These are phyloP conservation scores for Regulus satrapa DNA, from an alignment of 2,113 vertebrate genomes.

Conservation along the genomic window DNA sequence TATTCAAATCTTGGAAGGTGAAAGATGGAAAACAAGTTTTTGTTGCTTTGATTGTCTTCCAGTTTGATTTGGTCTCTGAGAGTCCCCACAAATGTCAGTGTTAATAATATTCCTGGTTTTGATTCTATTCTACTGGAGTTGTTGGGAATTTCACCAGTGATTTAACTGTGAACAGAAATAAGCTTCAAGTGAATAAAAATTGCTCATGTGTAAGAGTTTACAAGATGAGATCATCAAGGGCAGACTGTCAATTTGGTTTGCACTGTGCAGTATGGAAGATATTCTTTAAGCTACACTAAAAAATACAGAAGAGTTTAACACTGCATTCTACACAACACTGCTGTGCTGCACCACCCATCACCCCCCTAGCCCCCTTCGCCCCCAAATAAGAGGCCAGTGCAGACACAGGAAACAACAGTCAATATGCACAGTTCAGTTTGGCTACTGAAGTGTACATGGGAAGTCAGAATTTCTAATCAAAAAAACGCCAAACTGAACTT, in stretches of 20 bases:
- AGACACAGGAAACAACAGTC: neutral
- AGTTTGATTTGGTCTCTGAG: neutral
- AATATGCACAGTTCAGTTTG: neutral
- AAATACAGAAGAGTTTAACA: neutral
- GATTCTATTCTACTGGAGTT: neutral
- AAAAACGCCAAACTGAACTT: neutral
- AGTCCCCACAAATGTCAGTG: neutral
- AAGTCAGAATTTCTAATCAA: neutral
- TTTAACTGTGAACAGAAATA: neutral
- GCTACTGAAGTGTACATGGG: neutral
- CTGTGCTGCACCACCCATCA: neutral
- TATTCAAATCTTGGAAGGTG: neutral
- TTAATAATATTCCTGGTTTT: neutral
- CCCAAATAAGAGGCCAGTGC: neutral
- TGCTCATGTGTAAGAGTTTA: neutral
- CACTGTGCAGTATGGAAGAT: neutral
- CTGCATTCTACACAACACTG: neutral
- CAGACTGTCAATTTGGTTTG: neutral
- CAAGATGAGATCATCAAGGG: neutral
- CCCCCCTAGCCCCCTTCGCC: too few species aligned
- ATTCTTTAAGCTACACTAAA: neutral
- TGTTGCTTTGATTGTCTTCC: neutral
- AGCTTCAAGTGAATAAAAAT: neutral
- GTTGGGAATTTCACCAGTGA: neutral
- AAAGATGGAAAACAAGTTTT: conserved; percentile 1